phyloP scores from a whole-genome alignment of 2,888 invertebrate species.

The Cosmia pyralina region DNA sequence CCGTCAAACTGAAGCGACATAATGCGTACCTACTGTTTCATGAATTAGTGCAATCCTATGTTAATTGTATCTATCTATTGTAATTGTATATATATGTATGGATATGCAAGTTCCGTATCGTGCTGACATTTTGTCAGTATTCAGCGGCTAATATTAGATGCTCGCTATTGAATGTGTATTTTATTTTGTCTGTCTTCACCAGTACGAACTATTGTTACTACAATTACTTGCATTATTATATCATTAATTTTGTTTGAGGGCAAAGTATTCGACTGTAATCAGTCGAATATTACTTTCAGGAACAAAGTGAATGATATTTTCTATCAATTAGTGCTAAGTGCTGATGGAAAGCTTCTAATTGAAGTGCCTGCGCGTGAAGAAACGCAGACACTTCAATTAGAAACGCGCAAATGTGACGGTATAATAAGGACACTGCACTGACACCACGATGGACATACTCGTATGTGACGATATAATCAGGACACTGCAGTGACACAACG shows the following conservation, averaged over 20 bases:
- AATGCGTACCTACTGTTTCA: neutral
- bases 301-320: neutral
- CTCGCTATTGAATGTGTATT: slow-evolving; percentile 17
- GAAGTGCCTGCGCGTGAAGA: too few species aligned
- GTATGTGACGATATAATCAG: too few species aligned
- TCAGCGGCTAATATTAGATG: slow-evolving; percentile 52
- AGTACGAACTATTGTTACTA: neutral
- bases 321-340: neutral
- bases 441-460: too few species aligned
- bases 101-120: neutral
- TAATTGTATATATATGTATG: neutral
- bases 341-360: neutral
- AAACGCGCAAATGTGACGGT: neutral
- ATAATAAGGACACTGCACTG: neutral
- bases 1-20: too few species aligned
- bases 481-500: too few species aligned
- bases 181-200: slow-evolving; percentile 32
- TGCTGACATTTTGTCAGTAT: slow-evolving; percentile 48
- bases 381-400: too few species aligned
- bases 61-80: neutral
- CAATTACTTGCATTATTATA: neutral
- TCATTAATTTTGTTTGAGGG: neutral
- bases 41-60: neutral
- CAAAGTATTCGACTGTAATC: neutral
- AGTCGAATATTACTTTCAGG: too few species aligned